These are phyloP conservation scores for Drosophila formosana DNA, from an alignment of 2,888 invertebrate genomes.

Conservation along the genomic window DNA sequence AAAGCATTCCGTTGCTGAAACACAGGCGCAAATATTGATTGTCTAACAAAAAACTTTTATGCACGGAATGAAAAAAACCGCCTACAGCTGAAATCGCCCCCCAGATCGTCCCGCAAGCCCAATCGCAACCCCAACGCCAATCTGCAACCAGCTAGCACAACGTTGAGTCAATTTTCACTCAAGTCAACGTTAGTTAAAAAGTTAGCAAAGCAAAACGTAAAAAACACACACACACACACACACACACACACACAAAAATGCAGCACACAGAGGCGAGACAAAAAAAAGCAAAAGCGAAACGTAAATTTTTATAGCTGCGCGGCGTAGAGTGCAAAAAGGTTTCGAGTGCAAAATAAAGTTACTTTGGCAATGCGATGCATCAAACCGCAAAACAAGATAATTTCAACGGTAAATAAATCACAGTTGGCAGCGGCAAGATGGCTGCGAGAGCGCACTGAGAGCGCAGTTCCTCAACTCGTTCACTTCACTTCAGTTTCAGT, in stretches of 20 bases:
- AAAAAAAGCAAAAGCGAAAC: constrained; percentile 42
- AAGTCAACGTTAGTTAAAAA: constrained; percentile 78
- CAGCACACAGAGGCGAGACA: constrained; percentile 7
- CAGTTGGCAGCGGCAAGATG: constrained; percentile 56
- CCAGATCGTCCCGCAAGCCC: neutral
- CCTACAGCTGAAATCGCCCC: constrained; percentile 40
- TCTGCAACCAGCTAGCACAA: constrained; percentile 28
- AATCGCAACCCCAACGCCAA: neutral
- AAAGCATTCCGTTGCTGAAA: constrained; percentile 20
- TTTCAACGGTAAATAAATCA: constrained; percentile 84
- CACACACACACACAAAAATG: neutral
- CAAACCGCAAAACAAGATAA: constrained; percentile 82
- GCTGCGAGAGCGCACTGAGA: neutral
- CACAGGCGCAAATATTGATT: constrained; percentile 74
- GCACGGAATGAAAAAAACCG: constrained; percentile 53
- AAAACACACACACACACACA: constrained; percentile 3
- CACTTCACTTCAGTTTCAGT: constrained; percentile 6
- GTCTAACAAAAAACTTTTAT: constrained; percentile 74
- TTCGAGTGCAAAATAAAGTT: constrained; percentile 80
- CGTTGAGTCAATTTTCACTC: constrained; percentile 77
- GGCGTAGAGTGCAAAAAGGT: constrained; percentile 71
- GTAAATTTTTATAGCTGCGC: constrained; percentile 71
- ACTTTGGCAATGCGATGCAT: constrained; percentile 79
- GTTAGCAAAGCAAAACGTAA: constrained; percentile 62
- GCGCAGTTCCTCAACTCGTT: constrained; percentile 8